Evolutionary conservation across 2,113 vertebrate genomes (phyloP).

Genomic region (Daphoenositta chrysoptera): DNA sequence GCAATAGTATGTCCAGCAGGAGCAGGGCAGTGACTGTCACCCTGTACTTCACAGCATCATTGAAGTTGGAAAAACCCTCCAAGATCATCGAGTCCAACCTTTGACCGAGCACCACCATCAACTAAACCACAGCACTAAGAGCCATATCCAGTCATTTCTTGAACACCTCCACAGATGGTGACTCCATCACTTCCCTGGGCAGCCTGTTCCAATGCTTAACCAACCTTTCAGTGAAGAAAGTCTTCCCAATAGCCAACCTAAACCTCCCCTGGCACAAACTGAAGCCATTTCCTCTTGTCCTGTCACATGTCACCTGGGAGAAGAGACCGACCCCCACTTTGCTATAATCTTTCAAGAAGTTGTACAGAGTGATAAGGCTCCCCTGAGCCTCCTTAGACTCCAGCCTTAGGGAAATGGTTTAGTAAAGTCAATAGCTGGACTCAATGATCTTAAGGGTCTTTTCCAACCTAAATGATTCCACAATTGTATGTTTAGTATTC

Average conservation of each 20-base stretch:
- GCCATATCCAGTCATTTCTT: neutral
- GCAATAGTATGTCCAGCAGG: neutral
- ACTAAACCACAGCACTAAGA: neutral
- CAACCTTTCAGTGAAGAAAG: neutral
- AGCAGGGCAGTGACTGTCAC: accelerated
- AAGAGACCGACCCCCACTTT: neutral
- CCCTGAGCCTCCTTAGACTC: neutral
- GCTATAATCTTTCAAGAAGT: neutral
- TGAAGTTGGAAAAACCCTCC: neutral
- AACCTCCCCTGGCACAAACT: neutral
- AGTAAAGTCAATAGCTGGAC: accelerated
- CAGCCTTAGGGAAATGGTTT: neutral
- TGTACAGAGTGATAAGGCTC: neutral
- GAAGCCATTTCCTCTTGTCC: neutral
- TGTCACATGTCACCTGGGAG: neutral
- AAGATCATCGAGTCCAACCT: neutral
- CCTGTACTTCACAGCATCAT: neutral
- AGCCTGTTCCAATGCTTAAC: neutral
- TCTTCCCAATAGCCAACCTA: neutral
- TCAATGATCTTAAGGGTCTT: neutral
- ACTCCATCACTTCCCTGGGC: no score
- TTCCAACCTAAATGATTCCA: neutral
- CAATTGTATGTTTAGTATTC: neutral
- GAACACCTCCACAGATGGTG: neutral
- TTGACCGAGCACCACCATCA: neutral